Evolutionary conservation across 2,888 invertebrate species (phyloP).

Genomic region (Xanthorhoe spadicearia): DNA sequence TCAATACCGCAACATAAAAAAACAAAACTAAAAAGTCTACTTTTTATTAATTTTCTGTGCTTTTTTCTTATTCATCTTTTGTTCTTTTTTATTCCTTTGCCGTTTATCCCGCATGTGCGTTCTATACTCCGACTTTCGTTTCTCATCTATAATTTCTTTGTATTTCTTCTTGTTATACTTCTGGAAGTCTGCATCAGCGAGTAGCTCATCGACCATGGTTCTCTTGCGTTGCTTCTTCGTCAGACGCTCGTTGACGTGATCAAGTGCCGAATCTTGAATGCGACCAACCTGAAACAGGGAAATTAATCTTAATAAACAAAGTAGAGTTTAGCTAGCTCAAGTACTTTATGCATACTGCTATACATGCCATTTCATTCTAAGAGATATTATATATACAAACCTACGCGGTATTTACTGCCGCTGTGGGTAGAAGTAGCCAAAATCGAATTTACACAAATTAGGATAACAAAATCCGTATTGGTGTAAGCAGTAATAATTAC

Average conservation of each 20-base stretch:
- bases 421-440: no score
- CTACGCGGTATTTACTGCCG: no score
- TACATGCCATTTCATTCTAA: no score
- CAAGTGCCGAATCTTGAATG: conserved; percentile 93
- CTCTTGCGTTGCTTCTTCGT: conserved; percentile 94
- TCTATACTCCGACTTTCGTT: conserved; percentile 88
- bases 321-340: no score
- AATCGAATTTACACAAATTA: no score
- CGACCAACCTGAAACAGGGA: conserved; percentile 86
- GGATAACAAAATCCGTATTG: no score
- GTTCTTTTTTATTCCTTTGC: conserved; percentile 85
- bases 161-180: conserved; percentile 92
- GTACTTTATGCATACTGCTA: no score
- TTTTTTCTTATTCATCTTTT: conserved; percentile 71
- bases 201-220: conserved; percentile 96
- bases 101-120: conserved; percentile 91
- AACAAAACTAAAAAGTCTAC: conserved; percentile 36
- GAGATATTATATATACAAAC: no score
- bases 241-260: conserved; percentile 93
- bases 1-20: conserved; percentile 19
- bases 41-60: conserved; percentile 49
- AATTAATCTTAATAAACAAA: not conserved
- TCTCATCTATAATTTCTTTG: conserved; percentile 90
- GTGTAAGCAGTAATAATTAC: no score
- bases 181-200: conserved; percentile 94